Evolutionary conservation across 2,113 vertebrate species (phyloP).

Genomic region (Taxidea taxus): DNA sequence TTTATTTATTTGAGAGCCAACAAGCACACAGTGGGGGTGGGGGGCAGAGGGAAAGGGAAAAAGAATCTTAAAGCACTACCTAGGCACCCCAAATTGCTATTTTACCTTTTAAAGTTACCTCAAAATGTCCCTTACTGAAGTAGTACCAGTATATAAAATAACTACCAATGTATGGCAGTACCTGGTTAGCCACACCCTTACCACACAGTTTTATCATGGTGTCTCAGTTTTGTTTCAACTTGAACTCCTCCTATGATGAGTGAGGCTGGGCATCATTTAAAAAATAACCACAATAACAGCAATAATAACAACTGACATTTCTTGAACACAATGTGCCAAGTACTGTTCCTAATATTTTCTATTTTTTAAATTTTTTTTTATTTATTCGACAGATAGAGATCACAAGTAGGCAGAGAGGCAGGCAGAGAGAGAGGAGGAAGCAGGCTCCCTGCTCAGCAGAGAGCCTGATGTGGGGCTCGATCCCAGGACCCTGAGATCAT

Average conservation of each 20-base stretch:
- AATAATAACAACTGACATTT: not conserved
- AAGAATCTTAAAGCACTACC: not conserved
- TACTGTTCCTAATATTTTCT: not conserved
- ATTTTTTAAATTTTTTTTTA: not conserved
- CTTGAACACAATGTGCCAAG: not conserved
- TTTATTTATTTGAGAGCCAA: not conserved
- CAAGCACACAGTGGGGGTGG: not conserved
- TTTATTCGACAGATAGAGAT: no score
- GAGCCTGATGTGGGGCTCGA: no score
- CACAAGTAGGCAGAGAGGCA: no score
- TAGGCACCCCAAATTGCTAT: not conserved
- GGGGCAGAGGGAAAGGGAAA: not conserved
- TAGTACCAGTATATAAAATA: not conserved
- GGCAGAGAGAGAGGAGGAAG: fast-evolving
- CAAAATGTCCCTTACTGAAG: not conserved
- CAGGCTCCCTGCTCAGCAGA: no score
- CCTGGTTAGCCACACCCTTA: not conserved
- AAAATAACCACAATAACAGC: not conserved
- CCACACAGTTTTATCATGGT: not conserved
- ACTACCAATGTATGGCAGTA: not conserved
- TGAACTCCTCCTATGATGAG: not conserved
- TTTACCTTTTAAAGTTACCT: not conserved
- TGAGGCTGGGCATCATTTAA: not conserved
- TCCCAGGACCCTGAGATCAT: no score
- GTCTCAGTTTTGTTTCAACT: not conserved